Base-by-base conservation (phyloP, 1,140 invertebrate genomes). In the Dreissena rostriformis region DNA sequence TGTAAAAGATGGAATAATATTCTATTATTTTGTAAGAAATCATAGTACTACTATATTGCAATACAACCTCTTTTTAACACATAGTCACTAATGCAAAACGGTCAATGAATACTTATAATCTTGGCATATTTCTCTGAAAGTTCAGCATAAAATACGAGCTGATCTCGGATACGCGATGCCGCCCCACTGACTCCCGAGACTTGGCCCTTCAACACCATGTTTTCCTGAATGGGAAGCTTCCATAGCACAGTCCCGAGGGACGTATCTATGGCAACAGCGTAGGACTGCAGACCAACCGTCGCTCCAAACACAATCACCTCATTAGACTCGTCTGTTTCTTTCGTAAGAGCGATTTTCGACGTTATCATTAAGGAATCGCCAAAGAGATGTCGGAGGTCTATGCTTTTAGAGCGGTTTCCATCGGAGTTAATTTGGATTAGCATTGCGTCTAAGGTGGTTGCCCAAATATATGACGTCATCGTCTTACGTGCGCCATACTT, bases 91-190 rank as follows among this genome's bases (percentile, higher is more conserved):
- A 19, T 14, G n/a, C n/a, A n/a, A n/a, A 5, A 39, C 39, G 2
- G 39, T 73, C 49, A 82, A 73, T 72, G 10, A 51, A 82, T 82
- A 66, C 70, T 74, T 14, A 82, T 61, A 24, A 82, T 74, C 26
- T 65, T 73, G 11, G 70, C 71, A 28, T 19, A 24, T 22, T 73
- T 52, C 26, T 29, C 68, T 11, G 51, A 19, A 17, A 53, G 28
- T 11, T 78, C 76, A 15, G 79, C 79, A 63, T 82, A 82, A 0
- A 82, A n/a, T 63, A 82, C 66, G 19, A 82, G 17, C 26, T 73
- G 70, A 19, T 82, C 79, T 67, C 65, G 51, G 24, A 11, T 26
- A 5, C 19, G 57, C n/a, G 26, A 63, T 22, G 51, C 79, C 28
- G 68, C 51, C 24, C 79, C 79, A 51, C 39, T 70, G 8, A 29